Percentiles rank a stretch among this genome's conserved stretches.
These are phyloP conservation scores for Frankliniella intonsa DNA, from an alignment of 2,888 invertebrate species.

Conservation along the genomic window DNA sequence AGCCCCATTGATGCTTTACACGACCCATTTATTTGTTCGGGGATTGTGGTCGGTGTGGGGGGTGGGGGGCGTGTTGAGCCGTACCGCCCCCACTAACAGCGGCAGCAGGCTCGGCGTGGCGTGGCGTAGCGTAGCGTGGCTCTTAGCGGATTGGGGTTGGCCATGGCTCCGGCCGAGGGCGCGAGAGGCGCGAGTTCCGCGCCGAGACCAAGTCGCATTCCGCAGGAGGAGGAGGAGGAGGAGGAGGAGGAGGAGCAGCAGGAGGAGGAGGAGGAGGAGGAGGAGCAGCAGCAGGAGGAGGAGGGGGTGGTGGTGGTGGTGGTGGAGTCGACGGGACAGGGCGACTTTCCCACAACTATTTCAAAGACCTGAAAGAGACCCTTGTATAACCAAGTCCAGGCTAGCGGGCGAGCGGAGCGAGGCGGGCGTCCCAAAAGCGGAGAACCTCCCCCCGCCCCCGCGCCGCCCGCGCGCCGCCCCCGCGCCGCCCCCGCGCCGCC, in stretches of 20 bases:
- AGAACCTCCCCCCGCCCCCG: not conserved
- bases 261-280: not conserved
- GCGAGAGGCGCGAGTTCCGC: no score
- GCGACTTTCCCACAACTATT: slow-evolving; percentile 3
- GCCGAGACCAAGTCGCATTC: no score
- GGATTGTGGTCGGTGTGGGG: not conserved
- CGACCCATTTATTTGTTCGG: not conserved
- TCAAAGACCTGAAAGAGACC: slow-evolving; percentile 20
- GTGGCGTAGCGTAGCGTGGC: no score
- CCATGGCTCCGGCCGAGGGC: no score
- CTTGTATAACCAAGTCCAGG: slow-evolving; percentile 19
- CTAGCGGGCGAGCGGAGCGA: not conserved
- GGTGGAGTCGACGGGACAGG: not conserved
- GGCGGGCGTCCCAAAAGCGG: no score
- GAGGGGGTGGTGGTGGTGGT: not conserved
- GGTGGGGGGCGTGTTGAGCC: not conserved
- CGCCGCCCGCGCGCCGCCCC: not conserved
- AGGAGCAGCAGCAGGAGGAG: not conserved
- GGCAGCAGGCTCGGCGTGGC: no score
- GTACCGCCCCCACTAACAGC: not conserved
- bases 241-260: not conserved
- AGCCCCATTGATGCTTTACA: not conserved
- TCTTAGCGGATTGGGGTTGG: no score
- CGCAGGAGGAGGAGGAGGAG: slow-evolving; percentile 1
- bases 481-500: not conserved